Base-by-base conservation (phyloP, 2,797 vertebrate genomes). In the Alfaro cultratus region DNA sequence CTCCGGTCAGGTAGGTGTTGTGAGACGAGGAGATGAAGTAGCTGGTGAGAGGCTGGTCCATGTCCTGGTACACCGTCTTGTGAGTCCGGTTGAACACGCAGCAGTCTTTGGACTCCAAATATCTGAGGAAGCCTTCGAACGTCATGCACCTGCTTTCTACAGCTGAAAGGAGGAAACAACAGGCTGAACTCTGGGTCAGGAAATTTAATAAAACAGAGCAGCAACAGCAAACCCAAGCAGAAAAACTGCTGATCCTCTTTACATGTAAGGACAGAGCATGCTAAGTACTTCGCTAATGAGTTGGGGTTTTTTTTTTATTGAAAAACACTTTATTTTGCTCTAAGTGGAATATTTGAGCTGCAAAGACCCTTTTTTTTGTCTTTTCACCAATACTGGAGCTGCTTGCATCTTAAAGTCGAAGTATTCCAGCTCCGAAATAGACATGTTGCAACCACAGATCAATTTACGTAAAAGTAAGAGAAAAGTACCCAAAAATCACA, bases 21-120 rank as follows among this genome's bases (percentile, higher is more conserved):
- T 99, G 97, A 71, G 97, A 98, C 47, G 96, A 93, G 71, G 97
- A 97, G 92, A 98, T 97, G 88, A 96, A 98, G 89, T 98, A 98
- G 82, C 96, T 95, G 80, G 76, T 93, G 78, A 98, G 87, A 21
- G 97, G 96, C 1, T 90, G 91, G 80, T 64, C 94, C 97, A 98
- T 98, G 85, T 97, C 93, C 86, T 98, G 97, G 85, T 98, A 97
- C 85, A 98, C 74, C 0, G 6, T 62, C 15, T 0, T 85, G 89
- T 95, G 95, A 8, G 86, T 46, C 4, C 15, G 89, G 90, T 96
- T 87, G 72, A 97, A 96, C 77, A 98, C 5, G 0, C 90, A 92
- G 83, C 95, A 96, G 45, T 97, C 96, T 4, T 93, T 89, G 57
- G 97, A 97, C 87, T 79, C 93, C 95, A 98, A 93, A 85, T 95